Conservation (phyloP, 1,140 invertebrate species). For the Melitaea cinxia region DNA sequence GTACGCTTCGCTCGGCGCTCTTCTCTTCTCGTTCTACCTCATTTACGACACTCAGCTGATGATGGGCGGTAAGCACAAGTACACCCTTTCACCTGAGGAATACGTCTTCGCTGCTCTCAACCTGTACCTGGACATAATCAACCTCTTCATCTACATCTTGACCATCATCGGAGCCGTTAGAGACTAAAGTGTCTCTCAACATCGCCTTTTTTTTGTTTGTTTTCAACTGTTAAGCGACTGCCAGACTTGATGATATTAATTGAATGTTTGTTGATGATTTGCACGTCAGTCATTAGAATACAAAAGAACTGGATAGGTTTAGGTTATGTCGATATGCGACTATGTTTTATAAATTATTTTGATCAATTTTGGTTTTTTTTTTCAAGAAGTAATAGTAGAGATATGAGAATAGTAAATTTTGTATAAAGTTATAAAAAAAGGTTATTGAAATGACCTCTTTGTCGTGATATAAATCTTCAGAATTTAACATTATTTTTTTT, state of each 20-base stretch:
- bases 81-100: conserved; percentile 95
- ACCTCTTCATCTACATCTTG: conserved; percentile 95
- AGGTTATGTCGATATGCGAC: too few relatives aligned
- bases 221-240: not conserved
- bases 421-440: too few relatives aligned
- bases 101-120: conserved; percentile 97
- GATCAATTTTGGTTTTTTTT: too few relatives aligned
- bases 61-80: conserved; percentile 95
- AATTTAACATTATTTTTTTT: too few relatives aligned
- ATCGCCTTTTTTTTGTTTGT: conserved; percentile 5
- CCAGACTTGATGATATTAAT: conserved; percentile 7
- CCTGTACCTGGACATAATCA: conserved; percentile 94
- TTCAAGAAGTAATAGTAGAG: too few relatives aligned
- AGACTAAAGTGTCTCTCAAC: conserved; percentile 22
- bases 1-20: conserved; percentile 91
- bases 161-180: conserved; percentile 86
- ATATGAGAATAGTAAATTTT: too few relatives aligned
- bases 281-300: not conserved
- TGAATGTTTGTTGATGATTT: not conserved
- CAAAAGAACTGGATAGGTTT: not conserved
- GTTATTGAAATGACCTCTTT: too few relatives aligned
- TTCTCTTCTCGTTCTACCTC: conserved; percentile 88
- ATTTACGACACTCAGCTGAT: conserved; percentile 97
- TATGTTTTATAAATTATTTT: too few relatives aligned
- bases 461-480: too few relatives aligned